A percentile compares a stretch with the other conserved stretches of the same genome.
phyloP scores from a whole-genome alignment of 2,888 invertebrate species.

The Brachyptera risi region DNA sequence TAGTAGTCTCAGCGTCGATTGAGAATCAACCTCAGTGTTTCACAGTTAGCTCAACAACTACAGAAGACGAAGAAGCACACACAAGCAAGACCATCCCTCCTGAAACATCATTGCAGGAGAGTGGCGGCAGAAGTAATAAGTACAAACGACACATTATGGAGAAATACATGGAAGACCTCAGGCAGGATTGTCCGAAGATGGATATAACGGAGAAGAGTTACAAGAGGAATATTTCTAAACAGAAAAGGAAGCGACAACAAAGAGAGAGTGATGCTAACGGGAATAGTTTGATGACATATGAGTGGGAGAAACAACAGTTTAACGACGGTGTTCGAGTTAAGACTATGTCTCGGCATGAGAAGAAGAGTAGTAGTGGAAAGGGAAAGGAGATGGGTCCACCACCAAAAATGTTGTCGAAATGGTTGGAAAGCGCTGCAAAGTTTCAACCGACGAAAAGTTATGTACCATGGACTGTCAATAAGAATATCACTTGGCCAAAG shows the following conservation, averaged over 20 bases:
- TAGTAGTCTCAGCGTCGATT: neutral
- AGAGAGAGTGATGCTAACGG: neutral
- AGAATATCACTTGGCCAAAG: conserved; percentile 28
- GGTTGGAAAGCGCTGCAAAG: conserved; percentile 70
- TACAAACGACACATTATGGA: conserved; percentile 59
- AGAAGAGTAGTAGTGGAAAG: neutral
- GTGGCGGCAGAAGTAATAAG: conserved; percentile 42
- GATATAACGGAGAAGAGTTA: neutral
- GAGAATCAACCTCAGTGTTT: conserved; percentile 42
- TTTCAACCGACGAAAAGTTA: conserved; percentile 69
- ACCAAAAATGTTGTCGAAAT: conserved; percentile 61
- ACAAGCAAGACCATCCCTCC: neutral
- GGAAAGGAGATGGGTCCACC: neutral
- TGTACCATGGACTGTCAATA: conserved; percentile 53
- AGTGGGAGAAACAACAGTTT: neutral
- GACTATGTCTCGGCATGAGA: neutral
- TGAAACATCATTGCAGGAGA: neutral
- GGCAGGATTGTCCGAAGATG: neutral
- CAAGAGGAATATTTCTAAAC: neutral
- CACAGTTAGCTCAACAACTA: conserved; percentile 46
- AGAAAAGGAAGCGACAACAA: conserved; percentile 35
- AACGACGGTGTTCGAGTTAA: neutral
- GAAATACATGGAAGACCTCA: conserved; percentile 50
- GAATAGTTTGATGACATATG: neutral
- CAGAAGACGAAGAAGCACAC: conserved; percentile 36